Conservation (phyloP, 2,797 vertebrate species). For the Pagetopsis macropterus region DNA sequence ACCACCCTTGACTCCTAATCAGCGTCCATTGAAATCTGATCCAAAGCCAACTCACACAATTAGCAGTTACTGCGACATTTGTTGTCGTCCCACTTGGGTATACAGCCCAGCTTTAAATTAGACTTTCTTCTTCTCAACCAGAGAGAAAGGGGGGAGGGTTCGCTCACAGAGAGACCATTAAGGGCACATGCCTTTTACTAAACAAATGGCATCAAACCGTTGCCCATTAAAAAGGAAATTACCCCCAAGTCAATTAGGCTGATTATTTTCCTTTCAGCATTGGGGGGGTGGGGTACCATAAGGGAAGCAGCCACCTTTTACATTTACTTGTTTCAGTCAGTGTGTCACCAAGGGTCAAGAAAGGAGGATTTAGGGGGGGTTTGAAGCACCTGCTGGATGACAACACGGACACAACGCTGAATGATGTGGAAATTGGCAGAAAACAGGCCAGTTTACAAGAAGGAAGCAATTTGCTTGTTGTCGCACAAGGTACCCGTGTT, state of each 20-base stretch:
- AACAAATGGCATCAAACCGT: conserved; percentile 77
- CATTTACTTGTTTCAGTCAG: conserved; percentile 57
- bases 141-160: conserved; percentile 42
- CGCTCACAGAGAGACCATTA: conserved; percentile 67
- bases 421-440: conserved; percentile 8
- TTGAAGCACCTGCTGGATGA: conserved; percentile 72
- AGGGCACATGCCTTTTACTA: conserved; percentile 70
- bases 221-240: conserved; percentile 80
- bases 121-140: conserved; percentile 44
- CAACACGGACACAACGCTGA: conserved; percentile 25
- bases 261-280: conserved; percentile 69
- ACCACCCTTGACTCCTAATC: conserved; percentile 25
- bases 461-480: conserved; percentile 30
- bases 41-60: conserved; percentile 44
- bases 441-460: conserved; percentile 25
- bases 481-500: background rate
- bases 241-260: conserved; percentile 76
- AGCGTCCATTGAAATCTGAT: conserved; percentile 45
- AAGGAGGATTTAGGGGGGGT: conserved; percentile 17
- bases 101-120: conserved; percentile 42
- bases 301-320: conserved; percentile 42
- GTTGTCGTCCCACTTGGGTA: conserved; percentile 35
- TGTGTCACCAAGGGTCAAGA: conserved; percentile 53
- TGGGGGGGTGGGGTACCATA: conserved; percentile 14
- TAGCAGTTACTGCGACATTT: conserved; percentile 45